A percentile compares a stretch with the other conserved stretches of the same genome.
phyloP scores from a whole-genome alignment of 2,797 vertebrate species.

The Channa striata region DNA sequence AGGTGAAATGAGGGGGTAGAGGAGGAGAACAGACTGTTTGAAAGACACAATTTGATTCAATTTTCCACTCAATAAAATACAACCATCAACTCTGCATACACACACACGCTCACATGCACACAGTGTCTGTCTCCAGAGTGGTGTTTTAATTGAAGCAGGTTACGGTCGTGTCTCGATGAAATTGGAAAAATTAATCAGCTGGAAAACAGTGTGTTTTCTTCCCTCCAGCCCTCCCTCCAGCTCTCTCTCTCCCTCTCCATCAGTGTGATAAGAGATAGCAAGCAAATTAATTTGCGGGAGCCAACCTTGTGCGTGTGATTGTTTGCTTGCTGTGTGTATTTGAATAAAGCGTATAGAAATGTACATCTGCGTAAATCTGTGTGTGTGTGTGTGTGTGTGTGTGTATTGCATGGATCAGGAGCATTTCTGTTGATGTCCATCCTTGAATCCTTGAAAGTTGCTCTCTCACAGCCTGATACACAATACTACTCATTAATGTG shows the following conservation, averaged over 20 bases:
- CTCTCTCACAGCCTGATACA: slow-evolving; percentile 1
- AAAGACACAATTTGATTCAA: slow-evolving; percentile 99
- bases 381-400: neutral
- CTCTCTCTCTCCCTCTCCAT: slow-evolving; percentile 41
- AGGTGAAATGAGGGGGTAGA: slow-evolving; percentile 42
- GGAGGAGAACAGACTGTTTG: slow-evolving; percentile 86
- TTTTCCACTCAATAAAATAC: slow-evolving; percentile 99
- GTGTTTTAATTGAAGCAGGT: slow-evolving; percentile 95
- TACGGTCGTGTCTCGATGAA: slow-evolving; percentile 93
- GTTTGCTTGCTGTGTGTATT: slow-evolving; percentile 38
- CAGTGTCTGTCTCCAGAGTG: slow-evolving; percentile 76
- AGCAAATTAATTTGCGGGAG: slow-evolving; percentile 62
- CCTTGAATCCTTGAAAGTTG: slow-evolving; percentile 10
- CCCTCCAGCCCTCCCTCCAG: slow-evolving; percentile 63
- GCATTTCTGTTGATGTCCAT: neutral
- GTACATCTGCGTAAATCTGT: slow-evolving; percentile 7
- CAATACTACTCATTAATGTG: slow-evolving; percentile 15
- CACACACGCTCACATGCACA: slow-evolving; percentile 40
- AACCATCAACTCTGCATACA: slow-evolving; percentile 87
- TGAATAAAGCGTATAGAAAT: slow-evolving; percentile 25
- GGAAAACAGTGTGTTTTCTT: slow-evolving; percentile 94
- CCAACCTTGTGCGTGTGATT: slow-evolving; percentile 38
- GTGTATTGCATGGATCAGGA: neutral
- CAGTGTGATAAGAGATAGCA: slow-evolving; percentile 62
- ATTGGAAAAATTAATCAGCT: slow-evolving; percentile 99